A percentile compares a stretch with the other conserved stretches of the same genome.
Evolutionary conservation across 2,797 vertebrate species (phyloP).

Genomic region (Enteromius mattozi): DNA sequence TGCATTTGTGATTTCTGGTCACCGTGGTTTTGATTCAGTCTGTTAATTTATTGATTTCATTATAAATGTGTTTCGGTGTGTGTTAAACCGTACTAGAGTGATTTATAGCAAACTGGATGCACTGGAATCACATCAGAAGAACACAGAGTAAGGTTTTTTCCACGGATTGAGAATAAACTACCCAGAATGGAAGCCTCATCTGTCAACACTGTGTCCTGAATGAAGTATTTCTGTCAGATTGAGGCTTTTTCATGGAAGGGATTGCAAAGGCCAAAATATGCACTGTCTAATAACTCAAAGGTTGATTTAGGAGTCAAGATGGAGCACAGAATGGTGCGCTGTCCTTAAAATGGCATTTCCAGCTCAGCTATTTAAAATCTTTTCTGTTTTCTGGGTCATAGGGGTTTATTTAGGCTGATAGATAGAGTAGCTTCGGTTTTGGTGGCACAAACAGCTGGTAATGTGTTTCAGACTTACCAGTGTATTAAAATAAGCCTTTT

Average conservation of each 20-base stretch:
- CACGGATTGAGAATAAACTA: conserved; percentile 2
- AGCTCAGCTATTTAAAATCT: conserved; percentile 22
- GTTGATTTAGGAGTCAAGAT: conserved; percentile 10
- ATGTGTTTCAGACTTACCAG: conserved; percentile 2
- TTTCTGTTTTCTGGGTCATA: conserved; percentile 37
- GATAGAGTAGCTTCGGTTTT: conserved; percentile 8
- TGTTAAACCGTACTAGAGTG: conserved; percentile 1
- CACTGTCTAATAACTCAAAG: conserved; percentile 16
- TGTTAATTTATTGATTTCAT: neutral
- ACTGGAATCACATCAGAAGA: conserved; percentile 15
- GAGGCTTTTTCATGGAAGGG: neutral
- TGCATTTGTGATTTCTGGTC: conserved; percentile 5
- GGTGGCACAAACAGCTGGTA: neutral
- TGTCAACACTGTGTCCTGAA: conserved; percentile 10
- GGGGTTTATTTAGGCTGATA: conserved; percentile 50
- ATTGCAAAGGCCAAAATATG: conserved; percentile 13
- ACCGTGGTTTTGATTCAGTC: neutral
- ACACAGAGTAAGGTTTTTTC: conserved; percentile 25
- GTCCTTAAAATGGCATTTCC: neutral
- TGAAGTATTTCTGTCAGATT: conserved; percentile 5
- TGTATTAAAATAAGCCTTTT: conserved; percentile 8
- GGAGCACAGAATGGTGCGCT: neutral
- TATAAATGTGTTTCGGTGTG: neutral
- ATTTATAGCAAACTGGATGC: conserved; percentile 24
- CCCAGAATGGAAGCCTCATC: neutral